phyloP scores from a whole-genome alignment of 1,140 invertebrate species.

The Meteorus sp. region DNA sequence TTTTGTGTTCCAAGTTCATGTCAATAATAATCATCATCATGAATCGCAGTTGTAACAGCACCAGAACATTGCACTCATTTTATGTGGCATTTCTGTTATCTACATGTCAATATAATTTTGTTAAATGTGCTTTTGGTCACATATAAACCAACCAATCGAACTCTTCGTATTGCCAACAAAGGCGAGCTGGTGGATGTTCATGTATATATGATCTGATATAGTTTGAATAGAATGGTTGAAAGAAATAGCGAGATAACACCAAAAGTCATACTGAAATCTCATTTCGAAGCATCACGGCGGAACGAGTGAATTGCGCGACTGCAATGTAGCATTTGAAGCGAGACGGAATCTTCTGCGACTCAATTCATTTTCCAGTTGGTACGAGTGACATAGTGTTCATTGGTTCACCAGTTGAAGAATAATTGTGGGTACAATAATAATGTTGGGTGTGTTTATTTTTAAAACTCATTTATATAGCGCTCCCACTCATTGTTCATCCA shows the following conservation, averaged over 20 bases:
- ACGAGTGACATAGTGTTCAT: slow-evolving; percentile 14
- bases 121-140: slow-evolving; percentile 35
- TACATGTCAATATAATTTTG: no score
- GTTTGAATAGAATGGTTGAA: slow-evolving; percentile 1
- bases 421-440: slow-evolving; percentile 9
- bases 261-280: slow-evolving; percentile 26
- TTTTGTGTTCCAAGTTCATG: no score
- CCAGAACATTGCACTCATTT: no score
- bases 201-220: no score
- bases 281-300: slow-evolving; percentile 14
- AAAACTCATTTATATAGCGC: background rate
- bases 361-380: slow-evolving; percentile 28
- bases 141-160: slow-evolving; percentile 10
- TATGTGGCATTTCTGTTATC: no score
- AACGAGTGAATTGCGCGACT: slow-evolving; percentile 17
- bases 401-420: background rate
- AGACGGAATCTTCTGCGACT: slow-evolving; percentile 28
- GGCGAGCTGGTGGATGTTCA: no score
- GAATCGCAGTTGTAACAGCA: no score
- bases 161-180: background rate
- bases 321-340: slow-evolving; percentile 16
- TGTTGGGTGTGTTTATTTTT: slow-evolving; percentile 4
- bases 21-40: no score
- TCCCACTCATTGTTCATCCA: background rate
- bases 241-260: background rate